Base-by-base conservation (phyloP, 2,797 vertebrate genomes). In the Rhinophrynus dorsalis region DNA sequence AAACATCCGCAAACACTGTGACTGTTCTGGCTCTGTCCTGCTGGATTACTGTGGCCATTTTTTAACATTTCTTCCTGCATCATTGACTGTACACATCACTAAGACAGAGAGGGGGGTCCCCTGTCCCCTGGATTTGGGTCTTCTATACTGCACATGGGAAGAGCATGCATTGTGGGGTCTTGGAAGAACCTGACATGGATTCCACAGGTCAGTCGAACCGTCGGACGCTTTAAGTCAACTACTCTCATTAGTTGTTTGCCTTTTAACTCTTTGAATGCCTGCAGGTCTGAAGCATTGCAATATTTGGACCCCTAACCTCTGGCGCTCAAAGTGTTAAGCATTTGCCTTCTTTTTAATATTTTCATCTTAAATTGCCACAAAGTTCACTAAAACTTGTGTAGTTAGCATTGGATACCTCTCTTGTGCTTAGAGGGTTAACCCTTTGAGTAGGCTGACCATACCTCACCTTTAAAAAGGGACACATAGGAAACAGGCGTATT, bases 1-100 rank as follows among this genome's bases (percentile, higher is more conserved):
- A 94, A 98, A 98, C 96, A 98, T 98, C 95, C 95, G 95, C 96
- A 98, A 99, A 99, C 96, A 98, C 98, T 99, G 97, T 97, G 97
- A 98, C 95, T 95, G 95, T 90, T 96, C 93, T 94, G 94, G 91
- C 93, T 94, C 91, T 92, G 91, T 94, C 94, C 91, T 79, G 83
- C 85, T 88, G 89, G 88, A 90, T 89, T 95, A 93, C 93, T 91
- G 93, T 93, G 93, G 88, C 91, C 91, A 89, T 87, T 83, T 84
- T 84, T n/a, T n/a, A n/a, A n/a, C n/a, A n/a, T n/a, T 83, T 78
- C 79, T 78, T 69, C 12, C 57, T 33, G 37, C 10, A 35, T 63
- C 44, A 61, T 63, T 38, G 74, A 78, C 71, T 57, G 74, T 73
- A 64, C 71, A 75, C 80, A 63, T 80, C 83, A 80, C 77, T 78